A percentile compares a stretch with the other conserved stretches of the same genome.
Conservation (phyloP, 2,797 vertebrate species). For the Fistularia commersonii region DNA sequence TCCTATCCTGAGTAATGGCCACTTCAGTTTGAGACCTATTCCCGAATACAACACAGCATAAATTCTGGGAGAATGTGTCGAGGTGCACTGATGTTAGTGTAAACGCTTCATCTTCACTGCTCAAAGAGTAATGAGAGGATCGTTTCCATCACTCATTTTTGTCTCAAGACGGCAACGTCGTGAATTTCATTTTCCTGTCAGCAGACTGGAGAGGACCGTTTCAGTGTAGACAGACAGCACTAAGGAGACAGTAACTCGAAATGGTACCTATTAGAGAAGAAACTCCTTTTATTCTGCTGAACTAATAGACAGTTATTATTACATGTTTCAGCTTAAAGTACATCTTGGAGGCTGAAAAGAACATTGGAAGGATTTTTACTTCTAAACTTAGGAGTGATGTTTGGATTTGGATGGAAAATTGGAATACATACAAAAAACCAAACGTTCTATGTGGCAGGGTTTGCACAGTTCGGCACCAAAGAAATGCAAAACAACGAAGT, state of each 20-base stretch:
- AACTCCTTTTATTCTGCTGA: conserved; percentile 17
- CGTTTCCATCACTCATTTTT: background rate
- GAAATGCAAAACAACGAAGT: no score
- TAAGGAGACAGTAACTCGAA: no score
- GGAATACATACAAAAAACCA: no score
- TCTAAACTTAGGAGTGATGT: no score
- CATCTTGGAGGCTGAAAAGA: conserved; percentile 10
- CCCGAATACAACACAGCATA: conserved; percentile 41
- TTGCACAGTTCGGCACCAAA: no score
- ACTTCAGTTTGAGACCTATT: conserved; percentile 42
- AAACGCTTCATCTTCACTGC: conserved; percentile 31
- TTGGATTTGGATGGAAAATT: no score
- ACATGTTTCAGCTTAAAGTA: conserved; percentile 19
- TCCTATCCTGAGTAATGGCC: conserved; percentile 24
- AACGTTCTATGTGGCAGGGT: no score
- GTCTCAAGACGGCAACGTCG: background rate
- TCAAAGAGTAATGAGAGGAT: conserved; percentile 5
- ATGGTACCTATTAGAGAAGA: conserved; percentile 12
- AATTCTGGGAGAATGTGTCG: conserved; percentile 33
- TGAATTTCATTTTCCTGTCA: background rate
- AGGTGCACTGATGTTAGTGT: conserved; percentile 26
- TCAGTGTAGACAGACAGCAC: no score
- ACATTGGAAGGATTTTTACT: no score
- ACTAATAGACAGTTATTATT: conserved; percentile 37
- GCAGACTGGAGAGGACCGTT: no score